Conservation (phyloP, 2,797 vertebrate genomes). For the Picus viridis region DNA sequence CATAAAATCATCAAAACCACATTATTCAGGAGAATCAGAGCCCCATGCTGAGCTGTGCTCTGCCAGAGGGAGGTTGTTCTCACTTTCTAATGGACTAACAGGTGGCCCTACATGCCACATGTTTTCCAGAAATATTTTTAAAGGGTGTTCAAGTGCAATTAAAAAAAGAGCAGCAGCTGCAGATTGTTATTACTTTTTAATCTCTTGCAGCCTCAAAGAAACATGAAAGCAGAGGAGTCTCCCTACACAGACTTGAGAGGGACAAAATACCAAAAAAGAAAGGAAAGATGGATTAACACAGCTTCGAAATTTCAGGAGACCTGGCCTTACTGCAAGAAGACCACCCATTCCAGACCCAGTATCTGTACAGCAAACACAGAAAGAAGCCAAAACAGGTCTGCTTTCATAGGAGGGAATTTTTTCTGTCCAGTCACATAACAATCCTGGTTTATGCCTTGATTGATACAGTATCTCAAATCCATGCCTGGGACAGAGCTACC, state of each 20-base stretch:
- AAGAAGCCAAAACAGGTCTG: not conserved
- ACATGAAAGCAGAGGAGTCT: not conserved
- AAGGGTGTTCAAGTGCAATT: not conserved
- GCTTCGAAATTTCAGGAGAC: not conserved
- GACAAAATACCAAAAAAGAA: not conserved
- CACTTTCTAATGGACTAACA: conserved; percentile 47
- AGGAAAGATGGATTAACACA: not conserved
- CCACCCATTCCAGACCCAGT: not conserved
- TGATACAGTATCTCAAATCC: not conserved
- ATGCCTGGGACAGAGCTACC: not conserved
- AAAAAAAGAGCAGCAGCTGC: conserved; percentile 3
- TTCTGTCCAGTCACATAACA: not conserved
- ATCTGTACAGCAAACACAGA: not conserved
- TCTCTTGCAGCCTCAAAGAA: not conserved
- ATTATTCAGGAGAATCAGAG: not conserved
- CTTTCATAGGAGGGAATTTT: not conserved
- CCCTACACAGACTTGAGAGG: not conserved
- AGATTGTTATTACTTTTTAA: not conserved
- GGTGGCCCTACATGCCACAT: conserved; percentile 4
- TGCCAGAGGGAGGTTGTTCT: not conserved
- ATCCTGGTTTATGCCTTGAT: not conserved
- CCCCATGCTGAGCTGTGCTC: not conserved
- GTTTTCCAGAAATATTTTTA: conserved; percentile 35
- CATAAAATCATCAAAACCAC: conserved; percentile 2
- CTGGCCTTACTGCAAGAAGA: not conserved